These are phyloP conservation scores for Myodes glareolus DNA, from an alignment of 2,113 vertebrate genomes.

Conservation along the genomic window DNA sequence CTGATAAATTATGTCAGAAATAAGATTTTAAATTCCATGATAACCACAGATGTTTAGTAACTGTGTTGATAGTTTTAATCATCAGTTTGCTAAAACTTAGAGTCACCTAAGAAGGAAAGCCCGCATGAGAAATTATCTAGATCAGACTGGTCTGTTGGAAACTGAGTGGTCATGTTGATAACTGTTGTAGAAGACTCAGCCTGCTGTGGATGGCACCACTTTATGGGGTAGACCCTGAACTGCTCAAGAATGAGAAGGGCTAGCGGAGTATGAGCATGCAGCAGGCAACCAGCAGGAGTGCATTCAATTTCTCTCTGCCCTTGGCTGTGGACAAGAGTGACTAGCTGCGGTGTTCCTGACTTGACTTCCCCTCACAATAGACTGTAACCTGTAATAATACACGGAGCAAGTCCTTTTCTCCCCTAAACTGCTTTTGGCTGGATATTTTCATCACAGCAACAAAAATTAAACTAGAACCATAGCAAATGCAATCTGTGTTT, in stretches of 20 bases:
- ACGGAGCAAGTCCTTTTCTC: too few species aligned
- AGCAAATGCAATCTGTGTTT: background rate
- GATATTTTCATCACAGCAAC: background rate
- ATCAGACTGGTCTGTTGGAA: background rate
- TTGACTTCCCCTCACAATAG: background rate
- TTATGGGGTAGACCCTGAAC: background rate
- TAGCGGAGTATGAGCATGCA: background rate
- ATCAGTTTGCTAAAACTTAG: background rate
- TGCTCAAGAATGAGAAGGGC: background rate
- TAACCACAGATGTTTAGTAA: background rate
- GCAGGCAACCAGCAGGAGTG: background rate
- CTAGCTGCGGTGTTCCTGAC: background rate
- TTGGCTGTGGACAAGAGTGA: background rate
- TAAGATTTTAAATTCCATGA: background rate
- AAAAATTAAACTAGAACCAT: background rate
- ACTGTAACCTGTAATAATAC: background rate
- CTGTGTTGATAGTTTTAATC: background rate
- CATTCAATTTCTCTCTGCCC: background rate
- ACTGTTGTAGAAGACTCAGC: background rate
- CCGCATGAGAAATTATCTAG: background rate
- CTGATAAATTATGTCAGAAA: conserved; percentile 14
- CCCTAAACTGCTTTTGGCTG: background rate
- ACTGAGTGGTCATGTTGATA: background rate
- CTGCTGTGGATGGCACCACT: background rate
- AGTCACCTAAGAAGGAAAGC: background rate